These are phyloP conservation scores for Periphyllus acericola DNA, from an alignment of 2,888 invertebrate species.

Conservation along the genomic window DNA sequence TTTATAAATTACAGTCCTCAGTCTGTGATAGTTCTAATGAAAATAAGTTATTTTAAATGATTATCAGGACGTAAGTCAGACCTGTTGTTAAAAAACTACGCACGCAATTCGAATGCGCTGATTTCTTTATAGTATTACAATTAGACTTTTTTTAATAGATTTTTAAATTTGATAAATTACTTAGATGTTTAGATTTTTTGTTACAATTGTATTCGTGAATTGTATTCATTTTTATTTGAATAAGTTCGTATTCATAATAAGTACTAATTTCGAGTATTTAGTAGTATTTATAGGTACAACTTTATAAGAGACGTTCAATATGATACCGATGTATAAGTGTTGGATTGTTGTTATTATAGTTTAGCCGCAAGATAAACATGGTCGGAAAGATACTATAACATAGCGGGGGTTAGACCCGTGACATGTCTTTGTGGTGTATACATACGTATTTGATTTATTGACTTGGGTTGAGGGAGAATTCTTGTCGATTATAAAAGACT, in stretches of 20 bases:
- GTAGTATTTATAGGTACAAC: not conserved
- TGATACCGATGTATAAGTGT: slow-evolving; percentile 37
- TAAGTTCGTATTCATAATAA: not conserved
- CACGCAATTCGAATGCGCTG: too few relatives aligned
- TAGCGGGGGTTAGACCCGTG: slow-evolving; percentile 44
- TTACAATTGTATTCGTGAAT: too few relatives aligned
- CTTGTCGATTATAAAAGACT: slow-evolving; percentile 46
- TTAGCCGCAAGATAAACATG: slow-evolving; percentile 50
- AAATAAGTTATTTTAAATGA: too few relatives aligned
- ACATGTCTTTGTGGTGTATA: slow-evolving; percentile 42
- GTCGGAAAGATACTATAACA: not conserved
- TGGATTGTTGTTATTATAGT: slow-evolving; percentile 53
- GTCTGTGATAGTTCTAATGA: too few relatives aligned
- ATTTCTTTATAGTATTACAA: too few relatives aligned
- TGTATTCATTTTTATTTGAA: not conserved
- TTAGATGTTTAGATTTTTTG: too few relatives aligned
- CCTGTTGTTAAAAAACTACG: too few relatives aligned
- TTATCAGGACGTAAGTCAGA: too few relatives aligned
- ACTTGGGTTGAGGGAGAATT: slow-evolving; percentile 23
- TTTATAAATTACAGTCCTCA: too few relatives aligned
- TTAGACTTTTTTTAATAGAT: too few relatives aligned
- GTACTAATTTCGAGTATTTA: not conserved
- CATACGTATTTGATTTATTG: slow-evolving; percentile 52
- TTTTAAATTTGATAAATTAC: too few relatives aligned
- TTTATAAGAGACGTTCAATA: slow-evolving; percentile 28